Base-by-base conservation (phyloP, 2,888 invertebrate genomes). In the Megamerina dolium region DNA sequence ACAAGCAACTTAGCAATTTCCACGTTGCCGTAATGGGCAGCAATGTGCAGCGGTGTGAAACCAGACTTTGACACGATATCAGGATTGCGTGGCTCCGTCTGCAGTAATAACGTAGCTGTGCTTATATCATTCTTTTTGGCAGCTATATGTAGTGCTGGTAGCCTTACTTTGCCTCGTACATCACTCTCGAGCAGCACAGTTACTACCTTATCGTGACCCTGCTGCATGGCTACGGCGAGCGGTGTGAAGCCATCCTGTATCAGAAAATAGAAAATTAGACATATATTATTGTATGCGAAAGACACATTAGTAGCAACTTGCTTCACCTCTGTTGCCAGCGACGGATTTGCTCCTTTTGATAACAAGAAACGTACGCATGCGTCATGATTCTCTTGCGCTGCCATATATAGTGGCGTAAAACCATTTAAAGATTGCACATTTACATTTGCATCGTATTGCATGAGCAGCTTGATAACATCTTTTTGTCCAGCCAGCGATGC, bases 111-210 rank as follows among this genome's bases (percentile, higher is more conserved):
- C 12, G 87, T 86, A 3, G 96, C 96, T 4, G 96, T 94, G 73
- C 92, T 94, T 45, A 92, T 90, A 66, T 99, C 97, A 68, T 99
- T 94, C 66, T 99, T 99, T 74, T 97, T 99, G 35, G 97, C 96
- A 14, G 97, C 97, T 55, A 97, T 97, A 72, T 97, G 97, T 41
- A 99, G 76, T 2, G 97, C 96, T 2, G 97, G 97, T 53, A 99
- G 75, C 44, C 94, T 81, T 8, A 96, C 93, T 73, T 95, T 96
- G 45, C 96, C 95, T 51, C 93, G 79, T 19, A 93, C 90, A 75
- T 99, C 97, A 58, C 94, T 94, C 68, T 99, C 97, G 41, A 97
- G 75, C 2, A 97, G 77, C 16, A 96, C 91, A 2, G 94, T 89
- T 2, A 99, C 97, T 34, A 99, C 95, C 69, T 93, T 85, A 65